These are phyloP conservation scores for Calypte anna DNA, from an alignment of 2,113 vertebrate species.

Conservation along the genomic window DNA sequence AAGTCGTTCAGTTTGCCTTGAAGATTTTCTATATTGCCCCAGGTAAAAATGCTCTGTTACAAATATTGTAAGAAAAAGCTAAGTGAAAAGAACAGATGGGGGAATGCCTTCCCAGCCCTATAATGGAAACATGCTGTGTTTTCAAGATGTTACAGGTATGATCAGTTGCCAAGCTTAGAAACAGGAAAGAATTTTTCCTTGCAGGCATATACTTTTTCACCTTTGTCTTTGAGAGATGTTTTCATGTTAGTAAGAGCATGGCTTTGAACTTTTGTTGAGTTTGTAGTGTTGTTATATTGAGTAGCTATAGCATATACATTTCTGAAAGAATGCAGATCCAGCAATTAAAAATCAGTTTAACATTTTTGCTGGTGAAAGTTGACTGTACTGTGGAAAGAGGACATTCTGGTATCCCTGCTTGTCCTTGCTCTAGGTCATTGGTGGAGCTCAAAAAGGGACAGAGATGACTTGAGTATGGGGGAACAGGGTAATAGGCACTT, in stretches of 20 bases:
- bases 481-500: background rate
- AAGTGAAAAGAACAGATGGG: slow-evolving; percentile 14
- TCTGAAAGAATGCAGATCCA: background rate
- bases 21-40: background rate
- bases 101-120: slow-evolving; percentile 4
- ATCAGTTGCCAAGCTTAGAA: background rate
- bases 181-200: background rate
- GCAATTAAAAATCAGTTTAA: background rate
- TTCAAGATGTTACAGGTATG: slow-evolving; percentile 8
- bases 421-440: background rate
- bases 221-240: background rate
- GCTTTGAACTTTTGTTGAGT: background rate
- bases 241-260: background rate
- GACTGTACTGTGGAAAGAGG: background rate
- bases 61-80: background rate
- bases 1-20: background rate
- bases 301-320: background rate
- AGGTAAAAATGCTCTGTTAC: background rate
- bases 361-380: background rate
- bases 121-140: background rate
- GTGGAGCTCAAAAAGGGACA: background rate
- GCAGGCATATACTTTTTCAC: background rate
- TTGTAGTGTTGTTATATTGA: background rate
- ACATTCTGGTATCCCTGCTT: background rate
- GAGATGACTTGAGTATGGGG: background rate